Conservation (phyloP, 2,888 invertebrate genomes). For the Synanthedon vespiformis region DNA sequence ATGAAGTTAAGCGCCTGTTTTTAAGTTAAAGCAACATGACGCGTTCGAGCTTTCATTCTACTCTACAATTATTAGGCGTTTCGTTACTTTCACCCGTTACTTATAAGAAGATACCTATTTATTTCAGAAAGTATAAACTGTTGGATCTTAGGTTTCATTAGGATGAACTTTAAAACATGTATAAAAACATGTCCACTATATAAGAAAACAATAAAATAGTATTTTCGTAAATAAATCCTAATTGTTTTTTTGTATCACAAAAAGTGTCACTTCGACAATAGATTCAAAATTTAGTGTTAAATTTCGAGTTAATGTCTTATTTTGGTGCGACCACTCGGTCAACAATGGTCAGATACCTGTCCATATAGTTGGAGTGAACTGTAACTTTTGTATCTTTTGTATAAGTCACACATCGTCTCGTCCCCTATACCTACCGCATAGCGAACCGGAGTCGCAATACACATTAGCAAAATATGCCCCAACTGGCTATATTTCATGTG, state of each 20-base stretch:
- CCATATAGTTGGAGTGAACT: slow-evolving; percentile 16
- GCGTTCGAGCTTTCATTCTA: too few species aligned
- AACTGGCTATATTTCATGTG: slow-evolving; percentile 44
- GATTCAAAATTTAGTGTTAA: slow-evolving; percentile 2
- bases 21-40: too few species aligned
- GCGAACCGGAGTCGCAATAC: slow-evolving; percentile 20
- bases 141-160: too few species aligned
- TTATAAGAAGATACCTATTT: too few species aligned
- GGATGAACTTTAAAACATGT: too few species aligned
- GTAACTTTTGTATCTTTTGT: slow-evolving; percentile 21
- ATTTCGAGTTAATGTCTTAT: slow-evolving; percentile 30
- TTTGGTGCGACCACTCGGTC: slow-evolving; percentile 20
- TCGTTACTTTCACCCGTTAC: too few species aligned
- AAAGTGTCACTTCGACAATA: neutral
- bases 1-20: too few species aligned
- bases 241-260: neutral
- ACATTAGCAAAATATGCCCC: slow-evolving; percentile 35
- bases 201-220: too few species aligned
- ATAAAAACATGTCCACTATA: too few species aligned
- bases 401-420: slow-evolving; percentile 39
- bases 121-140: too few species aligned
- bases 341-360: slow-evolving; percentile 10
- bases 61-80: too few species aligned
- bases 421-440: slow-evolving; percentile 45
- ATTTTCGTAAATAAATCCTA: too few species aligned